phyloP scores from a whole-genome alignment of 92 coral and sea anemone genomes.

The Porites lobata region DNA sequence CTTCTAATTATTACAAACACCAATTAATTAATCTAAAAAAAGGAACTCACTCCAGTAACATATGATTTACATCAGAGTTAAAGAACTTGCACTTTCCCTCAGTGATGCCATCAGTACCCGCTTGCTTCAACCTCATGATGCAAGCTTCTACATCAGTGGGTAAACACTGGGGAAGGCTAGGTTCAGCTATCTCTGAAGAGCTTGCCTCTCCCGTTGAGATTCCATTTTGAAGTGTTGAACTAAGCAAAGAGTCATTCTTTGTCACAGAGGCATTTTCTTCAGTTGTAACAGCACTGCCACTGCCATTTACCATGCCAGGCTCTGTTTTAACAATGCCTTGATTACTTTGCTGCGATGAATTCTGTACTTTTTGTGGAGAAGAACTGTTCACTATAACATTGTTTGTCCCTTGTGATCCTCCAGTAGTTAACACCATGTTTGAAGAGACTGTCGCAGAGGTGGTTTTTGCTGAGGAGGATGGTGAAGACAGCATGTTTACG shows the following conservation, averaged over 20 bases:
- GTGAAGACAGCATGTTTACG: conserved; percentile 15
- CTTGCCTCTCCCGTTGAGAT: conserved; percentile 19
- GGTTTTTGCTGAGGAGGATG: conserved; percentile 16
- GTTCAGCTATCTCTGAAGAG: conserved; percentile 41
- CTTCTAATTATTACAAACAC: neutral
- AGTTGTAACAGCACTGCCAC: neutral
- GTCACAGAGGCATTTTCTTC: neutral
- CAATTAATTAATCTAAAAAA: neutral
- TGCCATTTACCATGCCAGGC: conserved; percentile 28
- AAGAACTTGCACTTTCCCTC: conserved; percentile 99
- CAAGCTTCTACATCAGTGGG: conserved; percentile 83
- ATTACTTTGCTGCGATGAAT: conserved; percentile 20
- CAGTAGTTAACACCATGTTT: conserved; percentile 30
- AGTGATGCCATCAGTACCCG: conserved; percentile 80
- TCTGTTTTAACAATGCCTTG: conserved; percentile 26
- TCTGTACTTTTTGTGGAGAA: conserved; percentile 20
- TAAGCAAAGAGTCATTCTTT: conserved; percentile 4
- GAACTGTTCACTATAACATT: neutral
- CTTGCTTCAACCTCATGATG: conserved; percentile 86
- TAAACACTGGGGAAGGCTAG: conserved; percentile 85
- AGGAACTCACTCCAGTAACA: conserved; percentile 88
- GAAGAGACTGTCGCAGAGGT: conserved; percentile 18
- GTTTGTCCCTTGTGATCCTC: conserved; percentile 10
- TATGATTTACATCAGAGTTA: conserved; percentile 93
- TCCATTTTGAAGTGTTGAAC: conserved; percentile 61